Percentiles rank a stretch among this genome's conserved stretches.
Conservation (phyloP, 2,113 vertebrate species). For the Phainopepla nitens region DNA sequence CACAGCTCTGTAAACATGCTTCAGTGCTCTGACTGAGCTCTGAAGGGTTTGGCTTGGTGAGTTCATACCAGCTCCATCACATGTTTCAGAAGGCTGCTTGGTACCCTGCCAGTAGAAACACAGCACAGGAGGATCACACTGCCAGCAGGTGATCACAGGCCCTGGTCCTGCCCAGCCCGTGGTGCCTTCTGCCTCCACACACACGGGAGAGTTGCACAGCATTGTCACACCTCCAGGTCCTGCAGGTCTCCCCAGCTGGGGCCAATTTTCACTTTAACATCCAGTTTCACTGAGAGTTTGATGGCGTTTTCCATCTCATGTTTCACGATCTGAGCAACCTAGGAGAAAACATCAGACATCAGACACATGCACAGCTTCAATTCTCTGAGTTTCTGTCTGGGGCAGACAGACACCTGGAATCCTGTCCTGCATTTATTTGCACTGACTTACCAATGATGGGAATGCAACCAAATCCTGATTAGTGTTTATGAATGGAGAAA, state of each 20-base stretch:
- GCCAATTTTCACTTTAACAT: slow-evolving; percentile 88
- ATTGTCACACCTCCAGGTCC: slow-evolving; percentile 79
- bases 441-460: neutral
- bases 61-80: neutral
- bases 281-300: slow-evolving; percentile 86
- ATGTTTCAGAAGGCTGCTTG: neutral
- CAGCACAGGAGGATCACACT: accelerated
- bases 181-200: neutral
- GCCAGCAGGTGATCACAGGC: neutral
- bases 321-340: slow-evolving; percentile 96
- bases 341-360: neutral
- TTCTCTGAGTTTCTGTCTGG: neutral
- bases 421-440: neutral
- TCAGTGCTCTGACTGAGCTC: neutral
- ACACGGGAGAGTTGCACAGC: accelerated
- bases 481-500: neutral
- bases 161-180: accelerated
- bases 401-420: neutral
- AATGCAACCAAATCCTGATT: neutral
- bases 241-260: slow-evolving; percentile 91
- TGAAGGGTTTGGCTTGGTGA: neutral
- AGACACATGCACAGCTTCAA: neutral
- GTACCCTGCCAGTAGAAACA: accelerated
- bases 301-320: slow-evolving; percentile 90
- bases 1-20: neutral